Evolutionary conservation across 2,797 vertebrate genomes (phyloP).

Genomic region (Parauchenoglanis ngamensis): DNA sequence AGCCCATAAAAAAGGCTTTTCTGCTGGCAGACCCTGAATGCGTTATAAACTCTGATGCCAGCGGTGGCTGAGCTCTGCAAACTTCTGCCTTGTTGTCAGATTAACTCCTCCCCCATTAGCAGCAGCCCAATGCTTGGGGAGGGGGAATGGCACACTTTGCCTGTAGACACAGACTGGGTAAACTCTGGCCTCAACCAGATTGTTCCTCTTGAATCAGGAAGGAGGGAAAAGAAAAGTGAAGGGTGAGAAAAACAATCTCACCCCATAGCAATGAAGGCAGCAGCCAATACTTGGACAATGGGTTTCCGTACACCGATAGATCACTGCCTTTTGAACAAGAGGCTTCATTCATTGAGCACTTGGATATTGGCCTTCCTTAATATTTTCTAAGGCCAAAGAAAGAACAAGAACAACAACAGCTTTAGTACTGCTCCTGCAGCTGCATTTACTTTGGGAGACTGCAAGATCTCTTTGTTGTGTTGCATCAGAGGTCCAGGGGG

Average conservation of each 20-base stretch:
- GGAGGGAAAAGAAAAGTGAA: conserved; percentile 16
- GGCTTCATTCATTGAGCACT: conserved; percentile 28
- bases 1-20: conserved; percentile 32
- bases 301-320: not conserved
- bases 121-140: not conserved
- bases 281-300: conserved; percentile 25
- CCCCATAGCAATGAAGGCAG: conserved; percentile 5
- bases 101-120: conserved; percentile 4
- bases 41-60: conserved; percentile 43
- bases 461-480: conserved; percentile 27
- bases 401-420: conserved; percentile 39
- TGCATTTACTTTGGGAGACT: conserved; percentile 38
- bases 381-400: conserved; percentile 32
- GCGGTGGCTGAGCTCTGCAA: conserved; percentile 39
- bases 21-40: conserved; percentile 43
- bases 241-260: conserved; percentile 33
- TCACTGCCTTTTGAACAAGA: conserved; percentile 38
- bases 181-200: conserved; percentile 51
- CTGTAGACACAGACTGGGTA: conserved; percentile 38
- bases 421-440: conserved; percentile 37
- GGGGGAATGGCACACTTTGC: not conserved
- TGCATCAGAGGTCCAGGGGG: conserved; percentile 12
- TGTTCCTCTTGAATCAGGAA: conserved; percentile 1
- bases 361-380: conserved; percentile 42
- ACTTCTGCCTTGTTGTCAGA: conserved; percentile 32